These are phyloP conservation scores for Paradoxurus hermaphroditus DNA, from an alignment of 2,113 vertebrate genomes.

Conservation along the genomic window DNA sequence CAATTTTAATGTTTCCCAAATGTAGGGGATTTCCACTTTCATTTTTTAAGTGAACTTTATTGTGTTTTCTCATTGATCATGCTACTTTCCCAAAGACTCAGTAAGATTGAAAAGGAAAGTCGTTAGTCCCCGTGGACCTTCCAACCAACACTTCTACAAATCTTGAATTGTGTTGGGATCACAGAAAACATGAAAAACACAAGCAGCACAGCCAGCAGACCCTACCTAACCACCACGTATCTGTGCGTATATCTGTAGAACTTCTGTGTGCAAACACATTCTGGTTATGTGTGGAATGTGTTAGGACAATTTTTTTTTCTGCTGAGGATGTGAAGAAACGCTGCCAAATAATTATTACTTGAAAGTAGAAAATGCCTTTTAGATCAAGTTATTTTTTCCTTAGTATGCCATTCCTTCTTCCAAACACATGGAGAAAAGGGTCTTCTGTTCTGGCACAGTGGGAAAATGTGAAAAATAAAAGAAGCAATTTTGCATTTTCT, in stretches of 20 bases:
- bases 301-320: conserved; percentile 42
- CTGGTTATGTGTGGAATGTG: not conserved
- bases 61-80: not conserved
- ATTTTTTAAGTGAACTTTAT: conserved; percentile 37
- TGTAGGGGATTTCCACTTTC: conserved; percentile 24
- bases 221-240: not conserved
- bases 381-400: conserved; percentile 62
- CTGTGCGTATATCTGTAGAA: not conserved
- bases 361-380: conserved; percentile 52
- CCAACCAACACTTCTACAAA: not conserved
- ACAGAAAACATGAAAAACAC: not conserved
- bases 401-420: conserved; percentile 47
- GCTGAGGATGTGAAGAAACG: conserved; percentile 43
- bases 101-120: not conserved
- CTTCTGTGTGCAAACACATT: not conserved
- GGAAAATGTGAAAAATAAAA: conserved; percentile 67
- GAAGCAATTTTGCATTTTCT: conserved; percentile 63
- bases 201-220: not conserved
- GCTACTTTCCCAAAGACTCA: not conserved
- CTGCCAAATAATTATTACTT: conserved; percentile 65
- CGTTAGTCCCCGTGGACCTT: not conserved
- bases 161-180: not conserved
- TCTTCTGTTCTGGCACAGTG: conserved; percentile 48
- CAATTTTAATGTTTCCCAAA: not conserved
- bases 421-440: not conserved